Conservation (phyloP, 2,113 vertebrate genomes). For the Hydropotes inermis region DNA sequence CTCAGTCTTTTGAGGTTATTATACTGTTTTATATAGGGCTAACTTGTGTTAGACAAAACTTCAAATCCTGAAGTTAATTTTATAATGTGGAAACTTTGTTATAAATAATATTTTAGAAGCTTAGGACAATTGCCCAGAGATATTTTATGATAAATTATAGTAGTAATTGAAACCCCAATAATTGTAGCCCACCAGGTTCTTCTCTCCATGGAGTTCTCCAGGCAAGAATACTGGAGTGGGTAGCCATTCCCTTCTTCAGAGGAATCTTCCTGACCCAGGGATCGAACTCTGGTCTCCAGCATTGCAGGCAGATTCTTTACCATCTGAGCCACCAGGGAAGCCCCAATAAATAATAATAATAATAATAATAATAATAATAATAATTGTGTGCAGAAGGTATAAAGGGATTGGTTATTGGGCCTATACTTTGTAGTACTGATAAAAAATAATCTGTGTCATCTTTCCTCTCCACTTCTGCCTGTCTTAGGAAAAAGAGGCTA, state of each 20-base stretch:
- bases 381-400: neutral
- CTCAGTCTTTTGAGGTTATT: neutral
- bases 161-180: neutral
- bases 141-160: constrained; percentile 6
- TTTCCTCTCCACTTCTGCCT: neutral
- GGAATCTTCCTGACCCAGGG: neutral
- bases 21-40: neutral
- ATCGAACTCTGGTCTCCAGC: neutral
- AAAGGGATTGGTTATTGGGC: neutral
- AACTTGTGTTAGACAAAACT: neutral
- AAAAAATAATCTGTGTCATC: neutral
- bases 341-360: neutral
- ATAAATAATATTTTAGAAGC: neutral
- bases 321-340: neutral
- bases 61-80: constrained; percentile 31
- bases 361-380: neutral
- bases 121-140: neutral
- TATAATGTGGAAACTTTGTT: neutral
- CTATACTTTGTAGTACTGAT: neutral
- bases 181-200: neutral
- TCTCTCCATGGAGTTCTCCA: neutral
- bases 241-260: neutral
- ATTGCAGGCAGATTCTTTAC: neutral
- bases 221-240: neutral
- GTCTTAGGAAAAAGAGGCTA: neutral